A percentile compares a stretch with the other conserved stretches of the same genome.
These are phyloP conservation scores for Scaptodrosophila latifasciaeformis DNA, from an alignment of 2,888 invertebrate genomes.

Conservation along the genomic window DNA sequence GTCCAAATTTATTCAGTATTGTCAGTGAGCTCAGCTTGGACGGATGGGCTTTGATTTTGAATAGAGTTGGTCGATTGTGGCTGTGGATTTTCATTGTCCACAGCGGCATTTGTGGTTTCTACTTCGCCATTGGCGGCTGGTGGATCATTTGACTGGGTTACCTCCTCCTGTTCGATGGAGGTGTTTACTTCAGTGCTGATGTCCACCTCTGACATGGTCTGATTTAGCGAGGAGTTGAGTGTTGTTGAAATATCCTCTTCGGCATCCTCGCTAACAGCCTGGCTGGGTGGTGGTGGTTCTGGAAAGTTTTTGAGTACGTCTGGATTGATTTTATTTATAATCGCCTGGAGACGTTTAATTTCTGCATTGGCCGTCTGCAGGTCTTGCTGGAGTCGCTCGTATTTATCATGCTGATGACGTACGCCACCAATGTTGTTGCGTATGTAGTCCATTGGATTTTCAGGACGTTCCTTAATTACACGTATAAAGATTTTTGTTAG, in stretches of 20 bases:
- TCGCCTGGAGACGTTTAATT: slow-evolving; percentile 58
- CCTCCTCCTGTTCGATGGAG: slow-evolving; percentile 35
- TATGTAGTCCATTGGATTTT: slow-evolving; percentile 72
- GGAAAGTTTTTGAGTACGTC: slow-evolving; percentile 44
- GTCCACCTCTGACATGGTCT: slow-evolving; percentile 13
- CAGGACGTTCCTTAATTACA: slow-evolving; percentile 69
- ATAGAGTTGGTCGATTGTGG: no score
- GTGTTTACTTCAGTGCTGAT: slow-evolving; percentile 24
- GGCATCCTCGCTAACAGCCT: background rate
- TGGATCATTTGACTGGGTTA: background rate
- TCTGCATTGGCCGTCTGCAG: slow-evolving; percentile 63
- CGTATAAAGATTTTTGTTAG: slow-evolving; percentile 72
- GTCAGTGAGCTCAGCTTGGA: slow-evolving; percentile 45
- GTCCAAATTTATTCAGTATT: slow-evolving; percentile 36
- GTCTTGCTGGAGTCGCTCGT: slow-evolving; percentile 65
- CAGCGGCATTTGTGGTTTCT: slow-evolving; percentile 3
- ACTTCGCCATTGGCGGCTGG: no score
- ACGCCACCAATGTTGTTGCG: slow-evolving; percentile 69
- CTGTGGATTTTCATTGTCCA: slow-evolving; percentile 17
- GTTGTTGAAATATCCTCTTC: background rate
- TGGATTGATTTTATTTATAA: slow-evolving; percentile 60
- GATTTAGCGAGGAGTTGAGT: slow-evolving; percentile 10
- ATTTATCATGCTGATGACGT: slow-evolving; percentile 64
- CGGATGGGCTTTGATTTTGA: slow-evolving; percentile 38
- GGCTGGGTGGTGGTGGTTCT: slow-evolving; percentile 2